A percentile compares a stretch with the other conserved stretches of the same genome.
phyloP scores from a whole-genome alignment of 2,797 vertebrate genomes.

The Hephaestus fuliginosus region DNA sequence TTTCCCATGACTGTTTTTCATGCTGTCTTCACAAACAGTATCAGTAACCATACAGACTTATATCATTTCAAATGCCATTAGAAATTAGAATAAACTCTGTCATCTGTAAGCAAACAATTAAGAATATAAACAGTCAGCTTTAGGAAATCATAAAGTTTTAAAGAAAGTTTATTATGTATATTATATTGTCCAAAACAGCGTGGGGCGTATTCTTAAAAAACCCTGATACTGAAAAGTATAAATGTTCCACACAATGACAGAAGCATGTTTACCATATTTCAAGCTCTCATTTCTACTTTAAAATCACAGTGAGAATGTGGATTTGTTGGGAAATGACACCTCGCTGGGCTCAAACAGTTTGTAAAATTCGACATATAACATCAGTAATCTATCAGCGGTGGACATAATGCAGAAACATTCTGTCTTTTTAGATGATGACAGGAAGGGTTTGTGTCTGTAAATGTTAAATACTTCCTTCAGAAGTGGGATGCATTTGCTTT shows the following conservation, averaged over 20 bases:
- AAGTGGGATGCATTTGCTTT: neutral
- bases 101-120: neutral
- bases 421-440: neutral
- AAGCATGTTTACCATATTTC: neutral
- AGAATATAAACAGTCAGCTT: neutral
- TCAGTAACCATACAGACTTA: neutral
- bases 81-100: neutral
- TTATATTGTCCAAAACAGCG: too few species aligned
- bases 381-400: neutral
- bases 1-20: slow-evolving; percentile 30
- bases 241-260: neutral
- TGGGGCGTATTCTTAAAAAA: neutral
- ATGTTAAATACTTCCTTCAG: neutral
- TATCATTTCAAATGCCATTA: neutral
- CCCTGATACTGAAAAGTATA: neutral
- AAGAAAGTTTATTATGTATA: neutral
- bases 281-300: neutral
- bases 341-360: neutral
- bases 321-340: neutral
- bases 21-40: slow-evolving; percentile 11
- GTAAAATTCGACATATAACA: neutral
- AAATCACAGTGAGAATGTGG: neutral
- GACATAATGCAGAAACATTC: neutral
- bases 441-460: neutral
- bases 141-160: neutral